Evolutionary conservation across 1,140 invertebrate species (phyloP), one percentile per base, ranked within the genome.

Genomic region (Drosophila elegans): DNA sequence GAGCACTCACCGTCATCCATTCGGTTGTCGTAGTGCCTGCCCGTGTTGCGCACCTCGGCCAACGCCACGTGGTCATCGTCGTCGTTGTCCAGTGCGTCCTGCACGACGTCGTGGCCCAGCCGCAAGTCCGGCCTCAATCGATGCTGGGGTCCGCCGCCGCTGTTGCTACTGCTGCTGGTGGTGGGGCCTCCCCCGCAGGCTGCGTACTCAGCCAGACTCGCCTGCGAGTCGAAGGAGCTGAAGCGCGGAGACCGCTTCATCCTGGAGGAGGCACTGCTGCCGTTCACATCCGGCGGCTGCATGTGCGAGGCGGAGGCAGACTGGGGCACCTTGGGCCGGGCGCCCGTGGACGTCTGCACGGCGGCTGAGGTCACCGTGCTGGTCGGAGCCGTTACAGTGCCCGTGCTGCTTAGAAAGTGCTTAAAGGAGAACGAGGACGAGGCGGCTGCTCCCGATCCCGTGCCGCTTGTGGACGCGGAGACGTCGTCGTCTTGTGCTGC

Each of bases 401-500:
- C 74, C 42, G 86, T 82, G 63, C 81, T 90, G 44, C 78, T 90
- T 74, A 97, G 88, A 90, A 97, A 97, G 89, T 97, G 96, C 90
- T 96, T 96, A 84, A 97, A 96, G 39, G 96, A 97, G 91, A 97
- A 96, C 12, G 85, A 84, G 7, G 46, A 44, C 32, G 74, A 54
- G 4, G 82, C 64, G 13, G 66, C 32, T 12, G 60, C 32, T 25
- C 52, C 39, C 13, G 61, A 16, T 12, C 49, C 49, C 21, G 61
- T 7, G 5, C 25, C 56, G 32, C 64, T 27, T 36, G 68, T 41
- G 38, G 36, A 39, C 21, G 72, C 55, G 25, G 62, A 6, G 29
- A 7, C 29, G 29, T 32, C 29, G 7, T 32, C 29, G 29, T 32
- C 29, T 32, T 32, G 29, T 32, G 29, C 29, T 7, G 29, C 29